These are phyloP conservation scores for Tachina lurida DNA, from an alignment of 2,888 invertebrate genomes.

Conservation along the genomic window DNA sequence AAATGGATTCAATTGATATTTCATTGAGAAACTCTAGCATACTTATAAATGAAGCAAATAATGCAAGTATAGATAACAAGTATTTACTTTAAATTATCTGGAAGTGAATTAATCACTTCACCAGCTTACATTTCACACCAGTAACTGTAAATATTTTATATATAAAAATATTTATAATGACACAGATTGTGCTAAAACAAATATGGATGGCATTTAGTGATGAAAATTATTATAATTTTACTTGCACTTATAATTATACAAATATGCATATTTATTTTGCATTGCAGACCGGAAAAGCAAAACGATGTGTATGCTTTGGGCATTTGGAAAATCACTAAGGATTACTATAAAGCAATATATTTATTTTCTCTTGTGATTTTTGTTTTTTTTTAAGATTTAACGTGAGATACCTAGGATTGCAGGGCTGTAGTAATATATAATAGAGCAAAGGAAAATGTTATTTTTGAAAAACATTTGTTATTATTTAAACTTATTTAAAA, in stretches of 20 bases:
- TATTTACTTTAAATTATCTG: conserved; percentile 9
- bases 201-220: background rate
- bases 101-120: conserved; percentile 20
- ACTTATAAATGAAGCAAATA: conserved; percentile 1
- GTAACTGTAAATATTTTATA: background rate
- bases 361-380: background rate
- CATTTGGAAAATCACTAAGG: conserved; percentile 25
- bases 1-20: background rate
- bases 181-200: conserved; percentile 14
- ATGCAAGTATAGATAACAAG: background rate
- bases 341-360: conserved; percentile 2
- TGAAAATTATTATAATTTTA: conserved; percentile 30
- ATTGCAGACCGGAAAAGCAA: conserved; percentile 23
- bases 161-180: conserved; percentile 21
- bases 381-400: background rate
- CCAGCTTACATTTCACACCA: background rate
- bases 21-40: background rate
- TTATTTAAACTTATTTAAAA: background rate
- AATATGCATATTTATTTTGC: background rate
- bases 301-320: conserved; percentile 30
- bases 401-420: background rate
- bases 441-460: background rate
- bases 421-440: background rate
- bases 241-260: background rate
- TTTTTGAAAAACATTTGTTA: background rate